Percentiles rank a stretch among this genome's conserved stretches.
Conservation (phyloP, 2,888 invertebrate genomes). For the Allacma fusca region DNA sequence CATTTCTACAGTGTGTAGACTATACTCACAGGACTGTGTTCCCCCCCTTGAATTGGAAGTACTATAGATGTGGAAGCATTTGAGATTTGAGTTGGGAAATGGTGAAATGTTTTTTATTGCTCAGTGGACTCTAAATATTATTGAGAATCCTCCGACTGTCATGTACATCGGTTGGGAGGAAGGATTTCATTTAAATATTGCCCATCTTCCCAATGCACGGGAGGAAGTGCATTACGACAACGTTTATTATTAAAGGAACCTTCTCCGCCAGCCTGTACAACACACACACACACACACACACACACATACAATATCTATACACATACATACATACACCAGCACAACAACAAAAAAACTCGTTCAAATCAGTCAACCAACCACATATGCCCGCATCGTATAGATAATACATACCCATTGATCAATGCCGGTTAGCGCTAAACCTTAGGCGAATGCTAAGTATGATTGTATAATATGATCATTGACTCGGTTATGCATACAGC, state of each 20-base stretch:
- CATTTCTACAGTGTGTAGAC: too few relatives aligned
- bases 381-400: neutral
- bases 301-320: neutral
- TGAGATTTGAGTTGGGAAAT: constrained; percentile 22
- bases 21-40: too few relatives aligned
- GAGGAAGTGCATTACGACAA: constrained; percentile 18
- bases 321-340: neutral
- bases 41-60: too few relatives aligned
- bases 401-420: too few relatives aligned
- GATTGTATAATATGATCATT: constrained; percentile 7
- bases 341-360: too few relatives aligned
- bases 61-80: constrained; percentile 19
- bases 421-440: neutral
- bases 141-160: constrained; percentile 35
- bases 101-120: constrained; percentile 25
- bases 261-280: neutral
- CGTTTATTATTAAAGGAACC: constrained; percentile 12
- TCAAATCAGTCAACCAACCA: neutral
- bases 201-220: too few relatives aligned
- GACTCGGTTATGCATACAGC: neutral
- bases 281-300: neutral
- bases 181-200: too few relatives aligned
- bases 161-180: neutral
- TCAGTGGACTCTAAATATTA: constrained; percentile 37
- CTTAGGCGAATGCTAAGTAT: constrained; percentile 10